Percentiles rank a stretch among this genome's conserved stretches.
phyloP scores from a whole-genome alignment of 2,113 vertebrate species.

The Eulacestoma nigropectus region DNA sequence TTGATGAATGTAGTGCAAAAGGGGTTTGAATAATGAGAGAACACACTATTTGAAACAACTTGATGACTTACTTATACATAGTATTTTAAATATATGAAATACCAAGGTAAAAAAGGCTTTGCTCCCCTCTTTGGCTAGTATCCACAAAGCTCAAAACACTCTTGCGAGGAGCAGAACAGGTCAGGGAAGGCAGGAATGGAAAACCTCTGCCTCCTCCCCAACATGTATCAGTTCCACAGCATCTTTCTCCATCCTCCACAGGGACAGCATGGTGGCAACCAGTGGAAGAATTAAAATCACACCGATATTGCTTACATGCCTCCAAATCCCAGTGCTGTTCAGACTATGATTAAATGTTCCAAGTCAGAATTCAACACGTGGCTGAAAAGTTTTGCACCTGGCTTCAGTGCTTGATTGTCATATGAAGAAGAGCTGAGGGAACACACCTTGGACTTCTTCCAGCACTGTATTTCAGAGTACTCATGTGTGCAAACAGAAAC shows the following conservation, averaged over 20 bases:
- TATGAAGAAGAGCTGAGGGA: background rate
- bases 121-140: background rate
- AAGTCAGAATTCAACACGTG: constrained; percentile 1
- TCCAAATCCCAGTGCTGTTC: background rate
- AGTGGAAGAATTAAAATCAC: background rate
- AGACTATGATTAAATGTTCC: background rate
- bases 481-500: background rate
- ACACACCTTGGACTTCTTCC: background rate
- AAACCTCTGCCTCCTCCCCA: background rate
- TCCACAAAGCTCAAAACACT: background rate
- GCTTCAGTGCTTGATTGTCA: background rate
- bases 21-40: background rate
- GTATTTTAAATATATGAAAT: background rate
- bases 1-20: background rate
- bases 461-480: background rate
- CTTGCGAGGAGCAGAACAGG: background rate
- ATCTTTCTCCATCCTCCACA: background rate
- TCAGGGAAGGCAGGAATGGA: background rate
- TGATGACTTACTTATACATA: background rate
- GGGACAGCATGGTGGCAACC: background rate
- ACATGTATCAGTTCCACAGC: fast-evolving
- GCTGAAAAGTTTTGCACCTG: background rate
- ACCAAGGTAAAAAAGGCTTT: background rate
- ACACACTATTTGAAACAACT: background rate
- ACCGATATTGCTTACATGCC: fast-evolving